Percentiles rank a stretch among this genome's conserved stretches.
Conservation (phyloP, 2,113 vertebrate genomes). For the Cheirogaleus medius region DNA sequence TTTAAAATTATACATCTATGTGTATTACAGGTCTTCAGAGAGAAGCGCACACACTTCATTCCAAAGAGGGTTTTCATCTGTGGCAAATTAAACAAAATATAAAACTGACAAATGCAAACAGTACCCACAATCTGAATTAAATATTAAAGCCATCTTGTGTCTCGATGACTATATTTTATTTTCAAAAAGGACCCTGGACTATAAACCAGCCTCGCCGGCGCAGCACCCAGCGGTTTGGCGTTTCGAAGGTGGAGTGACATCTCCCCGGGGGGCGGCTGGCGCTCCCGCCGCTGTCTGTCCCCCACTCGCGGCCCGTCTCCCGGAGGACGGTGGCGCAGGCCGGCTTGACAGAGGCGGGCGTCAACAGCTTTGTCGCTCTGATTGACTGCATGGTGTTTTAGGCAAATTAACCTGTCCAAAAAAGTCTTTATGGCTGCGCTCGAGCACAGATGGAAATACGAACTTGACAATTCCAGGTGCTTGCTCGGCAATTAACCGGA, state of each 20-base stretch:
- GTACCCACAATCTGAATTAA: slow-evolving; percentile 76
- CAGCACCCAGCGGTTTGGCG: slow-evolving; percentile 78
- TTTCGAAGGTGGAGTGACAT: slow-evolving; percentile 53
- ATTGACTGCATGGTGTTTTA: slow-evolving; percentile 83
- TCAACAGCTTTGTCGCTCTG: slow-evolving; percentile 83
- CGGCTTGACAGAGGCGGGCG: slow-evolving; percentile 79
- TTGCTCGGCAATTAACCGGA: slow-evolving; percentile 82
- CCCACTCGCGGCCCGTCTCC: slow-evolving; percentile 18
- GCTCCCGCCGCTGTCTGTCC: slow-evolving; percentile 72
- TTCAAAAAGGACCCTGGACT: slow-evolving; percentile 69
- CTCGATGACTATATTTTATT: slow-evolving; percentile 73
- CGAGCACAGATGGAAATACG: slow-evolving; percentile 83
- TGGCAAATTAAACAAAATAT: slow-evolving; percentile 79
- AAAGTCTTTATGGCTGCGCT: slow-evolving; percentile 79
- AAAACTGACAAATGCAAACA: slow-evolving; percentile 82
- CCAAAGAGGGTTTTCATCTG: slow-evolving; percentile 75
- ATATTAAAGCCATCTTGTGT: slow-evolving; percentile 73
- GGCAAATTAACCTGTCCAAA: slow-evolving; percentile 86
- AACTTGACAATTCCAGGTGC: slow-evolving; percentile 80
- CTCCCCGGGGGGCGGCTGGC: slow-evolving; percentile 77
- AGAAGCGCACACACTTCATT: slow-evolving; percentile 57
- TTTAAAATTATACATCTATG: slow-evolving; percentile 71
- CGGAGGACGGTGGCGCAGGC: slow-evolving; percentile 74
- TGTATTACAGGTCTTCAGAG: slow-evolving; percentile 73
- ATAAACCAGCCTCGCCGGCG: slow-evolving; percentile 62